phyloP scores from a whole-genome alignment of 2,888 invertebrate species.

The Eilema sororculum region DNA sequence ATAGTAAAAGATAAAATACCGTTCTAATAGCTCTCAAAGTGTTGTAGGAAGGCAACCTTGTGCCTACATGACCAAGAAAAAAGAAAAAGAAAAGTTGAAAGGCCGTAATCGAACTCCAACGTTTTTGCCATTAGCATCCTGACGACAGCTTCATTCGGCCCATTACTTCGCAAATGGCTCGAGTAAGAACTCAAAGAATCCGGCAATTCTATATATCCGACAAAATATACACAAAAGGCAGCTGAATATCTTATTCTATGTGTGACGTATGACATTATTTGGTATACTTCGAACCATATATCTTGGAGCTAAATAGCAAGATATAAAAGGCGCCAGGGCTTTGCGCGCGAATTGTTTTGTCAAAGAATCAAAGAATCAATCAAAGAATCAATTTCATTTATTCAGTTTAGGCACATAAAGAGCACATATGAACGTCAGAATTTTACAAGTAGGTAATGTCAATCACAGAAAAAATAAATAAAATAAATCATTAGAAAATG shows the following conservation, averaged over 20 bases:
- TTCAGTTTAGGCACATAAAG: no score
- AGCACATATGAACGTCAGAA: no score
- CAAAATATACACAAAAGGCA: conserved; percentile 46
- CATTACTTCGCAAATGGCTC: conserved; percentile 74
- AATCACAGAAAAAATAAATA: no score
- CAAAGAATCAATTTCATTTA: no score
- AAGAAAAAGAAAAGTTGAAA: conserved; percentile 59
- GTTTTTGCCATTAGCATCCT: conserved; percentile 71
- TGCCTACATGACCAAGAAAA: conserved; percentile 49
- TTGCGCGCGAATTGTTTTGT: no score
- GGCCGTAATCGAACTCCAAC: conserved; percentile 64
- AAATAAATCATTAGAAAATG: no score
- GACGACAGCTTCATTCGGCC: conserved; percentile 63
- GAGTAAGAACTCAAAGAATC: conserved; percentile 62
- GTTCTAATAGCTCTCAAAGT: conserved; percentile 15
- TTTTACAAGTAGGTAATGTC: no score
- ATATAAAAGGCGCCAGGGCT: no score
- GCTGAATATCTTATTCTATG: conserved; percentile 47
- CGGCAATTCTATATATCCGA: conserved; percentile 55
- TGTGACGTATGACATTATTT: conserved; percentile 57
- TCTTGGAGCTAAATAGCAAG: no score
- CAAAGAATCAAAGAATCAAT: no score
- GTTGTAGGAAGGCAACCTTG: conserved; percentile 33
- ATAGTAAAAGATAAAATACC: neutral
- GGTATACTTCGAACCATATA: no score